These are phyloP conservation scores for Tinea trinotella DNA, from an alignment of 2,888 invertebrate species.

Conservation along the genomic window DNA sequence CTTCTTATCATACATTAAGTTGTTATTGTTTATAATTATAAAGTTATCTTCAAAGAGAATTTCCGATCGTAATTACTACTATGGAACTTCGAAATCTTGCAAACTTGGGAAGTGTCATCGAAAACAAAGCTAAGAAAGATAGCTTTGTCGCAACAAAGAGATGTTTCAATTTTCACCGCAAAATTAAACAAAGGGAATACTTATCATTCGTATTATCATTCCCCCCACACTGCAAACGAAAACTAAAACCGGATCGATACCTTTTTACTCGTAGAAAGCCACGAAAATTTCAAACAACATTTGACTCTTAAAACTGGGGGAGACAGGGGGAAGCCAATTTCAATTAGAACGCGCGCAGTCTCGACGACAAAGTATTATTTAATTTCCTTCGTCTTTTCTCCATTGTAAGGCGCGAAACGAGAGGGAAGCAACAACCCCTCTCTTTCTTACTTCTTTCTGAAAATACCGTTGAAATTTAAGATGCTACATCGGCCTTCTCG, in stretches of 20 bases:
- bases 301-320: conserved; percentile 17
- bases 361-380: conserved; percentile 69
- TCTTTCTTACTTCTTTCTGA: conserved; percentile 29
- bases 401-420: conserved; percentile 60
- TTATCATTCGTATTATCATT: conserved; percentile 8
- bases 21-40: too few species aligned
- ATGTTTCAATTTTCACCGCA: neutral
- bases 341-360: conserved; percentile 41
- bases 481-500: conserved; percentile 17
- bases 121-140: neutral
- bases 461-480: conserved; percentile 16
- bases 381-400: conserved; percentile 68
- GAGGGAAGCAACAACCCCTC: conserved; percentile 38
- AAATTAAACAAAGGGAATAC: neutral
- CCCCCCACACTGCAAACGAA: conserved; percentile 10
- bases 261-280: conserved; percentile 18
- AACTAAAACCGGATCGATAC: conserved; percentile 12
- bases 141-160: neutral
- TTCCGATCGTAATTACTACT: too few species aligned
- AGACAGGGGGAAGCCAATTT: conserved; percentile 34
- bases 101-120: too few species aligned
- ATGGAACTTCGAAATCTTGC: too few species aligned
- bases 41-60: too few species aligned
- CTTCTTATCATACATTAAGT: too few species aligned
- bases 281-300: conserved; percentile 17